Evolutionary conservation across 2,113 vertebrate species (phyloP).

Genomic region (Mugil cephalus): DNA sequence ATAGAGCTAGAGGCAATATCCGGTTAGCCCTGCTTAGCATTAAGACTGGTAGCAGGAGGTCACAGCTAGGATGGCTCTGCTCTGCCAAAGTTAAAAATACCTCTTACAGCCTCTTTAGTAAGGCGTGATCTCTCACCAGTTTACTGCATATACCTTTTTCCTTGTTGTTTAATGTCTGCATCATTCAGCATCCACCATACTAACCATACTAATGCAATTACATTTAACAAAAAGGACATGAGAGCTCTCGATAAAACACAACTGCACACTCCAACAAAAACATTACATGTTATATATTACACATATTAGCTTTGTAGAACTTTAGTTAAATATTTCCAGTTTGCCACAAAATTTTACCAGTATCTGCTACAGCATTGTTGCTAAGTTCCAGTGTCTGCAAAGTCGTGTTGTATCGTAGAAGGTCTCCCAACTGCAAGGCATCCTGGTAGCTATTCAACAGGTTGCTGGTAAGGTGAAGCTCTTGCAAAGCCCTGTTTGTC

Average conservation of each 20-base stretch:
- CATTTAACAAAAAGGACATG: background rate
- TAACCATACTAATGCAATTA: no score
- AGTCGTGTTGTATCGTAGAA: conserved; percentile 80
- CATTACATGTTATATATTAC: background rate
- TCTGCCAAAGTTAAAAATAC: no score
- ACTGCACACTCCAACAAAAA: background rate
- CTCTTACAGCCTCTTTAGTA: no score
- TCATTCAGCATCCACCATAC: background rate
- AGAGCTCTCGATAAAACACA: background rate
- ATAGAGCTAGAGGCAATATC: no score
- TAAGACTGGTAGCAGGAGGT: no score
- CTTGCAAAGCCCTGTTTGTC: conserved; percentile 73
- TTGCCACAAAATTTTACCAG: conserved; percentile 66
- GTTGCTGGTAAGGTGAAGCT: conserved; percentile 82
- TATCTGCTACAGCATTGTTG: conserved; percentile 78
- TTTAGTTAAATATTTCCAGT: background rate
- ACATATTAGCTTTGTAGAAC: background rate
- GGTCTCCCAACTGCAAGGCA: conserved; percentile 82
- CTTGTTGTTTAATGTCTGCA: background rate
- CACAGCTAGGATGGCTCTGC: no score
- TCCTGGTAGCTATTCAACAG: conserved; percentile 84
- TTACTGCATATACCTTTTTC: background rate
- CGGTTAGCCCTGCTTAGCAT: no score
- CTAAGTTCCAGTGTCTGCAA: conserved; percentile 80
- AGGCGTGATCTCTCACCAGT: background rate